Base-by-base conservation (phyloP, 1,140 invertebrate species). In the Gonatopus flavifemur region DNA sequence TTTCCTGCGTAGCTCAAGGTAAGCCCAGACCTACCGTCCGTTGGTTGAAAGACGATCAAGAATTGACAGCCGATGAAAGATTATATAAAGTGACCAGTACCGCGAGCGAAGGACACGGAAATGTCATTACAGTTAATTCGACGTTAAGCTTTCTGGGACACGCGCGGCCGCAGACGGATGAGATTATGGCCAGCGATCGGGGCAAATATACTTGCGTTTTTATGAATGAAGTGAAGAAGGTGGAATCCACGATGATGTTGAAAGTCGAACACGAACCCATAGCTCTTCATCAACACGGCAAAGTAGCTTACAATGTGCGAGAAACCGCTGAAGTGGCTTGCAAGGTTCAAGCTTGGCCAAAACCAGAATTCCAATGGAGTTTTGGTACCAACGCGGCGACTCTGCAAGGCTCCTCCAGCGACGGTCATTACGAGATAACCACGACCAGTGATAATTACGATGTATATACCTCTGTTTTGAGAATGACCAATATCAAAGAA, bases 281-380 rank as follows among this genome's bases (percentile, higher is more conserved):
- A 55, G 83, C 89, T 4, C 79, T 93, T 9, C 88, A 91, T 67
- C 86, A 89, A 49, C 89, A 93, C 67, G 90, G 88, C 49, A 93
- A 94, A 76, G 93, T 95, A 0, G 93, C 93, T 3, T 93, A 87
- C 57, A 91, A 94, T 69, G 67, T 92, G 2, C 78, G 83, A 9
- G 91, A 95, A 67, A 89, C 84, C 0, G 93, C 92, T 0, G 85
- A 91, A 68, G 87, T 96, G 8, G 82, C 88, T 2, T 96, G 94
- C 71, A 85, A 88, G 66, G 91, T 96, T 2, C 90, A 94, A 69
- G 91, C 93, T 0, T 96, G 92, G 75, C 94, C 93, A 0, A 88
- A 90, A 64, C 92, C 93, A 0, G 89, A 91, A 64, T 95, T 96
- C 71, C 90, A 94, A 59, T 96, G 93, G 93, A 91, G 84, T 54